Conservation (phyloP, 2,113 vertebrate species). For the Oncorhynchus gorbuscha region DNA sequence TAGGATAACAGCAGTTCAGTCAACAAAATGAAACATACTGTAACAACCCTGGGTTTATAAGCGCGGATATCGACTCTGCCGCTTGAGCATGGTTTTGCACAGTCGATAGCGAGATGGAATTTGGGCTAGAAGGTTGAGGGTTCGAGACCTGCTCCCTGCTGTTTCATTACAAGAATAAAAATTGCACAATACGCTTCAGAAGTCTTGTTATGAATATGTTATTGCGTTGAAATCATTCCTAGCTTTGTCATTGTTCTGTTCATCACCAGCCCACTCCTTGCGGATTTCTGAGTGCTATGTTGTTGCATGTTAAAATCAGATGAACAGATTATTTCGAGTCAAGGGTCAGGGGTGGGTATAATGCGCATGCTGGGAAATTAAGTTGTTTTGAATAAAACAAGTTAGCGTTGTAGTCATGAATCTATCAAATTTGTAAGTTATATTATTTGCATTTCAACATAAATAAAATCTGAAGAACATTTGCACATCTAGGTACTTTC, state of each 20-base stretch:
- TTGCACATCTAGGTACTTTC: too few species aligned
- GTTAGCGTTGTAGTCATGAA: too few species aligned
- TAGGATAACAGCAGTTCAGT: conserved; percentile 20
- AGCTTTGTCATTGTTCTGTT: conserved; percentile 73
- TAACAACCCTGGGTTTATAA: too few species aligned
- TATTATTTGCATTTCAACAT: too few species aligned
- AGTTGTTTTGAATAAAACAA: conserved; percentile 49
- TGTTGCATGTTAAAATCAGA: conserved; percentile 82
- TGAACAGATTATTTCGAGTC: conserved; percentile 79
- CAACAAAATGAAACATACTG: not conserved
- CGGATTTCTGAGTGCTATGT: conserved; percentile 55
- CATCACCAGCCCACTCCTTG: conserved; percentile 57
- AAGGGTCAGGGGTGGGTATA: too few species aligned
- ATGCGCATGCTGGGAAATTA: conserved; percentile 66
- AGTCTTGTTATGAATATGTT: conserved; percentile 55
- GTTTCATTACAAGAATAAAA: conserved; percentile 9
- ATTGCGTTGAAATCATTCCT: conserved; percentile 37
- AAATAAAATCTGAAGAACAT: too few species aligned
- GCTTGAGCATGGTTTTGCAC: too few species aligned
- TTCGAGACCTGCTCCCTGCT: too few species aligned
- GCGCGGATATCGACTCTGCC: too few species aligned
- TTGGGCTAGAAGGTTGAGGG: too few species aligned
- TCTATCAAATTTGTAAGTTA: too few species aligned
- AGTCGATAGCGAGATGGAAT: too few species aligned
- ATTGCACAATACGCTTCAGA: conserved; percentile 19